phyloP scores from a whole-genome alignment of 1,140 invertebrate genomes.

The Paramacrobiotus metropolitanus region DNA sequence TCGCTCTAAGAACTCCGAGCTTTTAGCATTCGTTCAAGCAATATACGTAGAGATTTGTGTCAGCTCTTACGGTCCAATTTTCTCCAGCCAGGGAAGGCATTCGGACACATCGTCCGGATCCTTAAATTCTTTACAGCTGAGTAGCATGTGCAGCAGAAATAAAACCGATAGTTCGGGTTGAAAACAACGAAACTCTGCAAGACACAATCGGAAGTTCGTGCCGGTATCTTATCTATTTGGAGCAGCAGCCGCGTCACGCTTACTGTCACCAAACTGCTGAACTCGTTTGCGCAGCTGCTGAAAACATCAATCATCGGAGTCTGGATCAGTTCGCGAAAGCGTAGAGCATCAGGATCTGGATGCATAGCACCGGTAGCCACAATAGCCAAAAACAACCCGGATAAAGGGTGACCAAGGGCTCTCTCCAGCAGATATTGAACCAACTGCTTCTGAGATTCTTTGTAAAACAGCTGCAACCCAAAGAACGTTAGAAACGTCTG shows the following conservation, averaged over 20 bases:
- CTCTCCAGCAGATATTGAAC: too few species aligned
- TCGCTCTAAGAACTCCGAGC: not conserved
- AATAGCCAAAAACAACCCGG: too few species aligned
- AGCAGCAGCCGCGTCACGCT: not conserved
- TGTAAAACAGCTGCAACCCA: too few species aligned
- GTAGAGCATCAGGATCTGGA: too few species aligned
- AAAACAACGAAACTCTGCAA: not conserved
- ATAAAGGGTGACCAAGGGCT: too few species aligned
- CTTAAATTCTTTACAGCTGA: not conserved
- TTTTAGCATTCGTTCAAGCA: too few species aligned
- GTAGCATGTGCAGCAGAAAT: not conserved
- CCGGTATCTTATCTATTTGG: not conserved
- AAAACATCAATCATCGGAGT: too few species aligned
- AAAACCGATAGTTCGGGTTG: not conserved
- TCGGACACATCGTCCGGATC: not conserved
- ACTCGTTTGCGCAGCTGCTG: not conserved
- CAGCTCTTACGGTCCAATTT: not conserved
- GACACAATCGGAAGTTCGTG: not conserved
- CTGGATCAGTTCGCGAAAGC: too few species aligned
- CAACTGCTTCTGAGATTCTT: too few species aligned
- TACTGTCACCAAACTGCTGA: not conserved
- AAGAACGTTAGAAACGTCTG: too few species aligned
- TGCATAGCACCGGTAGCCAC: too few species aligned
- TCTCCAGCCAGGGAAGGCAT: not conserved
- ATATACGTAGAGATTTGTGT: too few species aligned